Conservation (phyloP, 2,113 vertebrate species). For the Scytalopus superciliaris region DNA sequence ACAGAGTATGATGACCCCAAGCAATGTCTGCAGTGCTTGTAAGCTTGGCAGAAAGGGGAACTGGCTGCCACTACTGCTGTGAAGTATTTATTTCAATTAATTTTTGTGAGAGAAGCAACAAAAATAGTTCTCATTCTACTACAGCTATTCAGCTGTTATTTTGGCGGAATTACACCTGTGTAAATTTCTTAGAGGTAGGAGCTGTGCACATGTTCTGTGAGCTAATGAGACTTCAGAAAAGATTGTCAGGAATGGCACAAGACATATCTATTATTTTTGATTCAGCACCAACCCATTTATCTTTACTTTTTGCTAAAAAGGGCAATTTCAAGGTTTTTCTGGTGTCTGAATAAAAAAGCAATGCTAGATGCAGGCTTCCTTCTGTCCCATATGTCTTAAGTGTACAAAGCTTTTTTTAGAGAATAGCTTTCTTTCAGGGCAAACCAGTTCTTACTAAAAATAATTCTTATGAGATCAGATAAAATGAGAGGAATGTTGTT, state of each 20-base stretch:
- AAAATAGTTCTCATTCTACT: constrained; percentile 10
- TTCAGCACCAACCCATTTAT: constrained; percentile 13
- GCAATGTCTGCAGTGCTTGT: not conserved
- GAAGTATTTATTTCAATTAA: not conserved
- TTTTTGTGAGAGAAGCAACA: not conserved
- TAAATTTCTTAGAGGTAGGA: constrained; percentile 1
- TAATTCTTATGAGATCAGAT: constrained; percentile 61
- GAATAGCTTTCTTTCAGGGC: constrained; percentile 61
- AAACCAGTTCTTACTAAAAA: constrained; percentile 64
- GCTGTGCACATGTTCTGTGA: not conserved
- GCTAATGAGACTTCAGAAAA: constrained; percentile 36
- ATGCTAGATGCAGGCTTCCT: constrained; percentile 32
- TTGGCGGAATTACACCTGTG: not conserved
- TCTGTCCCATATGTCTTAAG: constrained; percentile 49
- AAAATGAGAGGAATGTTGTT: constrained; percentile 45
- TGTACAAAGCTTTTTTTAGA: constrained; percentile 61
- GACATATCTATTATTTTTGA: not conserved
- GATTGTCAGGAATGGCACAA: not conserved
- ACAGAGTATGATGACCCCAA: constrained; percentile 22
- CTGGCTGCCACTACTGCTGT: not conserved
- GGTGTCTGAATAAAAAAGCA: not conserved
- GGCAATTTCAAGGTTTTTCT: constrained; percentile 27
- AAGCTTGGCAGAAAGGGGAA: not conserved
- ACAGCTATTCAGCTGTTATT: not conserved
- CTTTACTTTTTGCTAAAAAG: constrained; percentile 42